Base-by-base conservation (phyloP, 2,888 invertebrate genomes). In the Matsumyia berberina region DNA sequence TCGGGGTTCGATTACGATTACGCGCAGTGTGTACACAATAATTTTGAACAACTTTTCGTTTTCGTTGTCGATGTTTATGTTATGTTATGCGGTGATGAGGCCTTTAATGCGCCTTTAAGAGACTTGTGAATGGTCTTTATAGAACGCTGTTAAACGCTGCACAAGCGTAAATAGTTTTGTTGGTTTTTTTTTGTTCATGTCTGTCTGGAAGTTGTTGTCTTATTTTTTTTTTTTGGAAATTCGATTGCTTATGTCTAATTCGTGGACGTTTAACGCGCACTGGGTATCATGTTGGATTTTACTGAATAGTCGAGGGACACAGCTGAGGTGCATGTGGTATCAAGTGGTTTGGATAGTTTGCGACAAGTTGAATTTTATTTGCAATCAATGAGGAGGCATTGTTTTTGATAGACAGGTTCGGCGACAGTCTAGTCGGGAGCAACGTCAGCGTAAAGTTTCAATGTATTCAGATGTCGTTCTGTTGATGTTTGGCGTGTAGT, bases 61-160 rank as follows among this genome's bases (percentile, higher is more conserved):
- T 51, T 33, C n/a, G 17, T 33, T 31, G 19, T 62, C 19, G 9
- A 37, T 67, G 67, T 77, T 77, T 77, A 53, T 51, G 58, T 77
- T 69, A 58, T n/a, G 77, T 44, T 69, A 49, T 77, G 77, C 67
- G 67, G 77, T 69, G 77, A 77, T 77, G 77, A 69, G 67, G 60
- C 58, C 60, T 78, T 83, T 78, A 53, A 82, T 77, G 72, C 67
- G 35, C 67, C 62, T 73, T 83, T 78, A 73, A 78, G 72, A 82
- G 77, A 77, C 72, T 72, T 77, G 77, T 72, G 62, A 83, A 78
- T 57, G 60, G 51, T 35, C 51, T 77, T 78, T 78, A 83, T 67
- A 67, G 66, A 78, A 60, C 24, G 46, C 66, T 49, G 69, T 83
- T 73, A 67, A 67, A 57, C 72, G 66, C 66, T n/a, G 66, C 51